Percentiles rank a stretch among this genome's conserved stretches.
These are phyloP conservation scores for Clarias gariepinus DNA, from an alignment of 2,113 vertebrate species.

Conservation along the genomic window DNA sequence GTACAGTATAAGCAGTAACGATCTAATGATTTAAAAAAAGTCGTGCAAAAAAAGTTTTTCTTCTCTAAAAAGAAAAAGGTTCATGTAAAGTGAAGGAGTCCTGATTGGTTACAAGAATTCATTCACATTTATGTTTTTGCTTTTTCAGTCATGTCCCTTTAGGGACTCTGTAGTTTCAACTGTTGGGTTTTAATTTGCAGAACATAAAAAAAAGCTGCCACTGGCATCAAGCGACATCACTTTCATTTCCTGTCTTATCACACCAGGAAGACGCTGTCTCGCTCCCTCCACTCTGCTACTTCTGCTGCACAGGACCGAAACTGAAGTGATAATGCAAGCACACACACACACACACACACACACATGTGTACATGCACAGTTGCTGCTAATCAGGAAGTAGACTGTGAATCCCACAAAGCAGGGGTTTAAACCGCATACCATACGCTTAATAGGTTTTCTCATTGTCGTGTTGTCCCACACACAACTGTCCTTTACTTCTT, in stretches of 20 bases:
- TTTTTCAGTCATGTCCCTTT: no score
- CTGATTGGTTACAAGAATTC: no score
- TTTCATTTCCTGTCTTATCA: conserved; percentile 37
- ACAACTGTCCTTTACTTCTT: not conserved
- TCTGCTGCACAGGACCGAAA: conserved; percentile 12
- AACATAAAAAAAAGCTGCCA: not conserved
- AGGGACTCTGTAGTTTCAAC: not conserved
- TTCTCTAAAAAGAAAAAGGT: no score
- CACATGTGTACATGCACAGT: not conserved
- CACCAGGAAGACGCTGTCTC: conserved; percentile 21
- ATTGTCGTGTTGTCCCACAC: not conserved
- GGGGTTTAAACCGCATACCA: no score
- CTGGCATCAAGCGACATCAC: conserved; percentile 4
- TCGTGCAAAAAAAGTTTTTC: no score
- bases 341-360: conserved; percentile 17
- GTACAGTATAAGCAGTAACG: no score
- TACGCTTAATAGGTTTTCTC: no score
- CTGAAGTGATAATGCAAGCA: not conserved
- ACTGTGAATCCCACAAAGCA: not conserved
- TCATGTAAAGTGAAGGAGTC: no score
- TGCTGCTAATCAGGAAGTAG: conserved; percentile 20
- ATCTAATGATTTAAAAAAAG: no score
- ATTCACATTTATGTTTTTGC: no score
- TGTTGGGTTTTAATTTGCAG: not conserved
- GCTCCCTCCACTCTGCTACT: not conserved